phyloP scores from a whole-genome alignment of 2,888 invertebrate genomes.

The Tinea semifulvella region DNA sequence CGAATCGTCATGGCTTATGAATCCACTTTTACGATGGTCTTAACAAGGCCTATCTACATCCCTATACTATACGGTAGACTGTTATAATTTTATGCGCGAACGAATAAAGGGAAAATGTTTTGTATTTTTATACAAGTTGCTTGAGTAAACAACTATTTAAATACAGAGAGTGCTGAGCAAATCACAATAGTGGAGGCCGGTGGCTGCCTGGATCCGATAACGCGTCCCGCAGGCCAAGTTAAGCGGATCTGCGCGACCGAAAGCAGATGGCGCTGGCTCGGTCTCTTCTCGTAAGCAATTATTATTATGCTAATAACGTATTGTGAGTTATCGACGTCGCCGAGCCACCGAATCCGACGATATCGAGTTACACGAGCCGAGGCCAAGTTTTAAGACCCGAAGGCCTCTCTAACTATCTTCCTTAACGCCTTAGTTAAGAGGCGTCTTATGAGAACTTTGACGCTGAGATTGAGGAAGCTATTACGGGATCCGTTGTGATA shows the following conservation, averaged over 20 bases:
- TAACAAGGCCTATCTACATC: conserved; percentile 18
- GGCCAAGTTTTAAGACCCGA: conserved; percentile 61
- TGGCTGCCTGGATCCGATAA: background rate
- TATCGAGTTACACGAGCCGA: conserved; percentile 61
- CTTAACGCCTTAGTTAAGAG: conserved; percentile 65
- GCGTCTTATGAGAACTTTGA: conserved; percentile 66
- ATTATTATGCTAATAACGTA: conserved; percentile 57
- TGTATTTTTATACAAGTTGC: background rate
- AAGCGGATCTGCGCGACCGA: conserved; percentile 6
- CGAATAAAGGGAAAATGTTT: background rate
- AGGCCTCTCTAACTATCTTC: conserved; percentile 61
- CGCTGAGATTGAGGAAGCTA: conserved; percentile 65
- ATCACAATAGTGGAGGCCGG: background rate
- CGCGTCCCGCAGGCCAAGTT: background rate
- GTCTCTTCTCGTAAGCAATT: conserved; percentile 24
- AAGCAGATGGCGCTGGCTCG: conserved; percentile 12
- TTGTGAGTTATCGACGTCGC: conserved; percentile 50
- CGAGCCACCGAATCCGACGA: conserved; percentile 33
- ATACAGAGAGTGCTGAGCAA: background rate
- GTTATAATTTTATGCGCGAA: conserved; percentile 17
- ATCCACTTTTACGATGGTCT: conserved; percentile 48
- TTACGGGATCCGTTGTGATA: conserved; percentile 61
- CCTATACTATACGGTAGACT: conserved; percentile 21
- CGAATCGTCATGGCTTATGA: conserved; percentile 49
- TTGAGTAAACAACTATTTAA: background rate